Conservation (phyloP, 2,888 invertebrate genomes). For the Trichogramma dendrolimi region DNA sequence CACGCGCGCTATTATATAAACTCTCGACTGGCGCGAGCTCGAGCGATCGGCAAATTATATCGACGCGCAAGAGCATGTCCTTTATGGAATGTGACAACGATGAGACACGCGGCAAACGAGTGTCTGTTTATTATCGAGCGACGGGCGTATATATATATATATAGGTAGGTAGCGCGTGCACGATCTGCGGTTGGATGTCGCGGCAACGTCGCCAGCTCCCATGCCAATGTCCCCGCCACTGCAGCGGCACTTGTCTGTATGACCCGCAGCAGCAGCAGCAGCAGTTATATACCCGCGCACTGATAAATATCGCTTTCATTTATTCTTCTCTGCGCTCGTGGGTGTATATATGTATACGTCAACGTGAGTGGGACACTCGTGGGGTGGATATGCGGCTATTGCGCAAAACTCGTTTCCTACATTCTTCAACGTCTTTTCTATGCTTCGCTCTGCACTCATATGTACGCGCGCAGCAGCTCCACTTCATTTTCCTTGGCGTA, state of each 20-base stretch:
- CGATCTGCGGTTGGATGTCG: background rate
- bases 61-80: slow-evolving; percentile 8
- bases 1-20: too few species aligned
- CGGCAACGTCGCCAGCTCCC: background rate
- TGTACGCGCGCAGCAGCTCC: too few species aligned
- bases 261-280: background rate
- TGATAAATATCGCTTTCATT: background rate
- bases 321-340: background rate
- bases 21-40: too few species aligned
- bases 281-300: slow-evolving; percentile 1
- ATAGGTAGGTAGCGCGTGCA: background rate
- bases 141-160: background rate
- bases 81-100: slow-evolving; percentile 14
- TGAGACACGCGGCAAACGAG: slow-evolving; percentile 8
- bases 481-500: too few species aligned
- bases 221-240: too few species aligned
- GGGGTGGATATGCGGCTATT: too few species aligned
- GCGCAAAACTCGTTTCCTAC: too few species aligned
- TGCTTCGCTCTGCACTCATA: too few species aligned
- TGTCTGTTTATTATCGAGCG: slow-evolving; percentile 9
- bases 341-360: background rate
- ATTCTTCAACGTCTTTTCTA: too few species aligned
- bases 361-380: too few species aligned
- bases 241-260: too few species aligned
- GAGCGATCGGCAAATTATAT: background rate